A percentile compares a stretch with the other conserved stretches of the same genome.
Conservation (phyloP, 2,113 vertebrate species). For the Catagonus wagneri region DNA sequence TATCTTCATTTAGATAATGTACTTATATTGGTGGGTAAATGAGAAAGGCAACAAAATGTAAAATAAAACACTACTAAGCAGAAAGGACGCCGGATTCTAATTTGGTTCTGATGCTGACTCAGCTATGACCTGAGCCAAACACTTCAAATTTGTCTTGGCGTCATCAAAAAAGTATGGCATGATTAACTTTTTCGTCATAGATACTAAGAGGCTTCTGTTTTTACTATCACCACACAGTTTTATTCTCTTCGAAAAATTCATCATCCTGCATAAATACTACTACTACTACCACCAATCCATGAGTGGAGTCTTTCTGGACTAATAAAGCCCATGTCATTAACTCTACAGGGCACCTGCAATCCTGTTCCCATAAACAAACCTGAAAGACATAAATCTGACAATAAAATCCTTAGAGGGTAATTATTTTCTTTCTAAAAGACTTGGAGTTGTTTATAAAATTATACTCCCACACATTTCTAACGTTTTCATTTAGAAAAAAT, state of each 20-base stretch:
- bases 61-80: neutral
- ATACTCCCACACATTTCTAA: neutral
- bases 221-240: neutral
- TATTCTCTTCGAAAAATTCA: neutral
- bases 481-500: neutral
- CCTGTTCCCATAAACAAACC: neutral
- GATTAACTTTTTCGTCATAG: neutral
- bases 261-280: neutral
- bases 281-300: neutral
- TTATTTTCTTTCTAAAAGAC: neutral
- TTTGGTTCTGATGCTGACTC: neutral
- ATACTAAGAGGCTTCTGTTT: neutral
- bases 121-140: neutral
- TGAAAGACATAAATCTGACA: neutral
- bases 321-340: accelerated
- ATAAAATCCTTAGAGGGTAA: neutral
- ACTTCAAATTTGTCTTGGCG: neutral
- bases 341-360: neutral
- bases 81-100: neutral
- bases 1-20: neutral
- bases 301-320: neutral
- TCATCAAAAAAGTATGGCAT: neutral
- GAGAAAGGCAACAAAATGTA: neutral
- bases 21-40: neutral
- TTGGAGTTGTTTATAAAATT: neutral